Evolutionary conservation across 2,113 vertebrate genomes (phyloP), one percentile per base, ranked within the genome.

Genomic region (Xyliphius kryptos): DNA sequence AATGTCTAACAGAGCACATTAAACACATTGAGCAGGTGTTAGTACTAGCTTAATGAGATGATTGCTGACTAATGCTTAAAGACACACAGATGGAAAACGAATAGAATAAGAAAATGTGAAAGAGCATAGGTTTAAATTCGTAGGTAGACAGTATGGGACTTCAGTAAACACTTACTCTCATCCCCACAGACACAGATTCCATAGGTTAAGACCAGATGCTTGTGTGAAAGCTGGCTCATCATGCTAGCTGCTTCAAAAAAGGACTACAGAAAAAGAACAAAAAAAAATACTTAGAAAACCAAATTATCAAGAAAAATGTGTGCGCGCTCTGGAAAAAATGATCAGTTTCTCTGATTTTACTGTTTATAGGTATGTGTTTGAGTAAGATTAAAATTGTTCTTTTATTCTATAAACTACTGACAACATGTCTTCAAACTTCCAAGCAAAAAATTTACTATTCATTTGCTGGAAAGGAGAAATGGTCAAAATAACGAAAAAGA

Each of bases 221-320:
- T 97, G 76, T 98, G 90, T 68, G 95, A 95, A 62, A 97, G 91
- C 73, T 97, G 95, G 75, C 94, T 99, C 95, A 98, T 99, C 93
- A 98, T 97, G 74, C 96, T 98, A 79, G 95, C 95, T 50, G 96
- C 96, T 82, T 99, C 96, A 84, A 96, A 98, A 79, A 99, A 99
- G 2, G 94, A 97, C 96, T 99, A 44, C 1, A 19, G 1, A 59
- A 1, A 5, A 49, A 56, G 43, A 41, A 9, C 19, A 53, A n/a
- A n/a, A n/a, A n/a, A 61, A 2, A n/a, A n/a, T n/a, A n/a, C n/a
- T n/a, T n/a, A n/a, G n/a, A n/a, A n/a, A n/a, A n/a, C n/a, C n/a
- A n/a, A n/a, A n/a, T n/a, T n/a, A n/a, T n/a, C n/a, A n/a, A n/a
- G n/a, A n/a, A n/a, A n/a, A n/a, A n/a, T n/a, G n/a, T n/a, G n/a